phyloP scores from a whole-genome alignment of 2,888 invertebrate species.

The Oxycera nigricornis region DNA sequence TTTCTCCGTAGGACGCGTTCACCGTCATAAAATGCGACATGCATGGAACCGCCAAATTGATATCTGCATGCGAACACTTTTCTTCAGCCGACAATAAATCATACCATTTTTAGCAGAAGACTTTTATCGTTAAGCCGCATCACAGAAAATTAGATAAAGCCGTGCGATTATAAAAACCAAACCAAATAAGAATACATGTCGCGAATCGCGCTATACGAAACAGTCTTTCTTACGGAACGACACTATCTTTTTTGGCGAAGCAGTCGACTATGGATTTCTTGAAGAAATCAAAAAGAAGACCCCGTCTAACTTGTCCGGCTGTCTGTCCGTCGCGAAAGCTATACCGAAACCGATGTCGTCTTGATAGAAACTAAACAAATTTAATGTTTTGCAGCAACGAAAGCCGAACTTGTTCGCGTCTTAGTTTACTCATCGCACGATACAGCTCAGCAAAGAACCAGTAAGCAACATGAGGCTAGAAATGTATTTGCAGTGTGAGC shows the following conservation, averaged over 20 bases:
- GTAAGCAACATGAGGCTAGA: slow-evolving; percentile 17
- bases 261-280: background rate
- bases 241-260: background rate
- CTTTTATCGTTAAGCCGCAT: background rate
- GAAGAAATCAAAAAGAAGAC: slow-evolving; percentile 18
- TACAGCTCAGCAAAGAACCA: background rate
- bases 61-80: background rate
- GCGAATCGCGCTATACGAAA: background rate
- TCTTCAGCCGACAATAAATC: background rate
- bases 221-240: background rate
- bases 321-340: slow-evolving; percentile 13
- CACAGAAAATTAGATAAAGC: background rate
- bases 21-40: background rate
- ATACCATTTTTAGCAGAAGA: background rate
- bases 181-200: background rate
- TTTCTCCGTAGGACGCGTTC: background rate
- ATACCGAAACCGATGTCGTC: slow-evolving; percentile 25
- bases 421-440: background rate
- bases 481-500: background rate
- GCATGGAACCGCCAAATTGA: background rate
- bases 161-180: background rate
- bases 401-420: slow-evolving; percentile 18
- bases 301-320: slow-evolving; percentile 14
- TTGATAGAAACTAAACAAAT: slow-evolving; percentile 18
- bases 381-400: slow-evolving; percentile 6